Conservation (phyloP, 2,113 vertebrate species). For the Oceanodroma tethys region DNA sequence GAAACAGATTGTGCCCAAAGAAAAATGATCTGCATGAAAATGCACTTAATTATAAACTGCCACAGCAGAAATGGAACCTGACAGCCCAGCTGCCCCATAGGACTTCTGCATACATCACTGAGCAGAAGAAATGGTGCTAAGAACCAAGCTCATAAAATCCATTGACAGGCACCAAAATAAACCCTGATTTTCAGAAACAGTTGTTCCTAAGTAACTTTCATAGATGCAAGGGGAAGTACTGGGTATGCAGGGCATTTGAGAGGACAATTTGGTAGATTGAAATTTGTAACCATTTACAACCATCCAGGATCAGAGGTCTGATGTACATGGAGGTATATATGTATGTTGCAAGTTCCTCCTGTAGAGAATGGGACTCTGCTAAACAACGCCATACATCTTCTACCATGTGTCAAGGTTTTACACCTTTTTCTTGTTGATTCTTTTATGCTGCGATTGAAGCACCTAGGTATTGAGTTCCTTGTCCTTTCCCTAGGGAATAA, state of each 20-base stretch:
- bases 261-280: background rate
- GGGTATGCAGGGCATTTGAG: background rate
- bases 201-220: background rate
- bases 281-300: background rate
- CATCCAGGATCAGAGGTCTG: background rate
- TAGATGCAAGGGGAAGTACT: background rate
- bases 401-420: background rate
- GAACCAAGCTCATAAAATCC: background rate
- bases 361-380: background rate
- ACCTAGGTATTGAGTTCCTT: background rate
- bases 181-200: background rate
- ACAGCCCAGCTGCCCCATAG: background rate
- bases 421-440: background rate
- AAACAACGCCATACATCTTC: accelerated
- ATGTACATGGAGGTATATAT: background rate
- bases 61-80: conserved; percentile 17
- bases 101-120: background rate
- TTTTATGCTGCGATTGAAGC: background rate
- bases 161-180: background rate
- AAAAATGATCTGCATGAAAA: conserved; percentile 51
- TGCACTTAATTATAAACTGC: conserved; percentile 43
- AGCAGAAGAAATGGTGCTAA: background rate
- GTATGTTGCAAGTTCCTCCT: background rate
- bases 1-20: conserved; percentile 17
- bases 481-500: background rate